Conservation (phyloP, 1,140 invertebrate species). For the Ips typographus region DNA sequence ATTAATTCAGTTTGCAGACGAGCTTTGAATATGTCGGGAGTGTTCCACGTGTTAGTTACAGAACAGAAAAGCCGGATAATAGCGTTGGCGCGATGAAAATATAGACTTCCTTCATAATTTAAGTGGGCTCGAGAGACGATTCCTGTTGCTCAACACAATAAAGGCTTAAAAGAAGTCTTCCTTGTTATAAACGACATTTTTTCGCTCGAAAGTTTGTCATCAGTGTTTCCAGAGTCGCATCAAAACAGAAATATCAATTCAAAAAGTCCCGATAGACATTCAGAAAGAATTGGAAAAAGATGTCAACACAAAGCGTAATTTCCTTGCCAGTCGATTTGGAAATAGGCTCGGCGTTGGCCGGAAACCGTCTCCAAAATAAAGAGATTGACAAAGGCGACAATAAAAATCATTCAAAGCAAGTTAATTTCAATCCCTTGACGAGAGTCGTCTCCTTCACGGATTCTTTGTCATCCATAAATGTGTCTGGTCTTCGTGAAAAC, state of each 20-base stretch:
- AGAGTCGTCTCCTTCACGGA: slow-evolving; percentile 24
- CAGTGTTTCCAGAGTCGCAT: no score
- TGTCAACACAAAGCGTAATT: slow-evolving; percentile 46
- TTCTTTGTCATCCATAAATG: background rate
- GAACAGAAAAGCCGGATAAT: no score
- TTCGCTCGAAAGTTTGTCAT: no score
- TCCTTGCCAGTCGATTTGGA: slow-evolving; percentile 43
- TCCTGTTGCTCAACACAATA: no score
- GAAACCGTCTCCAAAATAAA: slow-evolving; percentile 5
- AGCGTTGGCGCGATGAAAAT: no score
- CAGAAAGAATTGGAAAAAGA: slow-evolving; percentile 17
- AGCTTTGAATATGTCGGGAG: slow-evolving; percentile 11
- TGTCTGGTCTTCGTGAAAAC: background rate
- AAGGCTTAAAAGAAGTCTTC: no score
- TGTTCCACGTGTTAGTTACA: background rate
- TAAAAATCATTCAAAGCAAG: slow-evolving; percentile 24
- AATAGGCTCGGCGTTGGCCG: slow-evolving; percentile 38
- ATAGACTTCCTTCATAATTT: no score
- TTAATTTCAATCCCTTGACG: slow-evolving; percentile 29
- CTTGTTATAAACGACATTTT: no score
- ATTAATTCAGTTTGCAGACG: slow-evolving; percentile 38
- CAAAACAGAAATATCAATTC: background rate
- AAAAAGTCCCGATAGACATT: background rate
- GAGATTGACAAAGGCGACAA: background rate
- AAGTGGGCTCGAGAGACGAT: no score